Evolutionary conservation across 2,113 vertebrate species (phyloP).

Genomic region (Corythaeola cristata): DNA sequence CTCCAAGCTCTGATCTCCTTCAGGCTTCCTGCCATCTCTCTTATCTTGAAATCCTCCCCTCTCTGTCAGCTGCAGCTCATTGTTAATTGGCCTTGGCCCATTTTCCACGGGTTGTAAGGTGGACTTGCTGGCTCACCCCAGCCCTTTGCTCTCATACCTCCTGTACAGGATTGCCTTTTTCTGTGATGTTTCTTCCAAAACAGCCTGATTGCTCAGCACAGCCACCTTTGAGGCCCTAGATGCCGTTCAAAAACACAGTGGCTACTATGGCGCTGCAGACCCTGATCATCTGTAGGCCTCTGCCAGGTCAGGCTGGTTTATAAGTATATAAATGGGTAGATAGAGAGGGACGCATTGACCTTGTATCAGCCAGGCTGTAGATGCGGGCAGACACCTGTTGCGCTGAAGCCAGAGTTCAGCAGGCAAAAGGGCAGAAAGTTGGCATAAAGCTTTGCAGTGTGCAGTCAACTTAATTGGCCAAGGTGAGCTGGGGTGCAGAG

Average conservation of each 20-base stretch:
- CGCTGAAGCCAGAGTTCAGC: rapidly evolving
- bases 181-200: neutral
- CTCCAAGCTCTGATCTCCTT: neutral
- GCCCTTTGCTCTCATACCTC: neutral
- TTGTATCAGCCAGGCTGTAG: neutral
- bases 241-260: rapidly evolving
- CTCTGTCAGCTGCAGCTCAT: conserved; percentile 7
- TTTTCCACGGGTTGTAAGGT: neutral
- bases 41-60: conserved; percentile 24
- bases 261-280: neutral
- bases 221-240: neutral
- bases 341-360: neutral
- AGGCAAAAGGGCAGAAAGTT: rapidly evolving
- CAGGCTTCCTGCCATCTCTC: conserved; percentile 41
- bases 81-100: neutral
- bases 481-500: neutral
- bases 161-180: neutral
- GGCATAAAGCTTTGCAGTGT: neutral
- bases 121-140: neutral
- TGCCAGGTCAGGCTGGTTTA: neutral
- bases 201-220: rapidly evolving
- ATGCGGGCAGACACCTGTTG: rapidly evolving
- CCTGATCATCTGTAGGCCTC: neutral
- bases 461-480: neutral
- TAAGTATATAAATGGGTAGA: rapidly evolving